These are phyloP conservation scores for Coelogynopora nodosa DNA, from an alignment of 2,888 invertebrate genomes.

Conservation along the genomic window DNA sequence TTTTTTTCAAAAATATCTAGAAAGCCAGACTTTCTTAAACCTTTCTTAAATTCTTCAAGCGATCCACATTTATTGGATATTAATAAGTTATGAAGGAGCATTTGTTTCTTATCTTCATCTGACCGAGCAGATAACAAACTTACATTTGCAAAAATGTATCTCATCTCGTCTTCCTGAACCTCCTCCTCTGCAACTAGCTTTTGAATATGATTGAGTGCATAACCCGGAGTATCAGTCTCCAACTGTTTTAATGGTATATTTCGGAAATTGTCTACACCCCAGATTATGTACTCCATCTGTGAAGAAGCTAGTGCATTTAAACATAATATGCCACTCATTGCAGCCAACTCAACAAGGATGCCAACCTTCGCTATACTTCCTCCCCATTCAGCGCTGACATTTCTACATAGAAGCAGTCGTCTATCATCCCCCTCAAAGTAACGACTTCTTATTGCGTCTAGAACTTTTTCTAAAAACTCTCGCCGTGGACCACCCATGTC, in stretches of 20 bases:
- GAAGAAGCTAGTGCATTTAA: neutral
- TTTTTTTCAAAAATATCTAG: neutral
- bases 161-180: neutral
- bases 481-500: neutral
- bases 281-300: neutral
- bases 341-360: neutral
- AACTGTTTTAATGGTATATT: neutral
- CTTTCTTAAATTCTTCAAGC: neutral
- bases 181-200: neutral
- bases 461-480: neutral
- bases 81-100: neutral
- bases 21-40: neutral
- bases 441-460: neutral
- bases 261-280: neutral
- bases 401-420: neutral
- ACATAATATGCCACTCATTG: neutral
- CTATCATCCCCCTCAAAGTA: neutral
- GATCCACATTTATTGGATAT: neutral
- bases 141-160: neutral
- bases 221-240: neutral
- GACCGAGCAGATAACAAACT: neutral
- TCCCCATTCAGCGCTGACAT: neutral
- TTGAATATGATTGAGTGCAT: neutral
- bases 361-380: neutral
- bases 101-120: neutral